Evolutionary conservation across 2,113 vertebrate species (phyloP), one percentile per base, ranked within the genome.

Genomic region (Proterorhinus semilunaris): DNA sequence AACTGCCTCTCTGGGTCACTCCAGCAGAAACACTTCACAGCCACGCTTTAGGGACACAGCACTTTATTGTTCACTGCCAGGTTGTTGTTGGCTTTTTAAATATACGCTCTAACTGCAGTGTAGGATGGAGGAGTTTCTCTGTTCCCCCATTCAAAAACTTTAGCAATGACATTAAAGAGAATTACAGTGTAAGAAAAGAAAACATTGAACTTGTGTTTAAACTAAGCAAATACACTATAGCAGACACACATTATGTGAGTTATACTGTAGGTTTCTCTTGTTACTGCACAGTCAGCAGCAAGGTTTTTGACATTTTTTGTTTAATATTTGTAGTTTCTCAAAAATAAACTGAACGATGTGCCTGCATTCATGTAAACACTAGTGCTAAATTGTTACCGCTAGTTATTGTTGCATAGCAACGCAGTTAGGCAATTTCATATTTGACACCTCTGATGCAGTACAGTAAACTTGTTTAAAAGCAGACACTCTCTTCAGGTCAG

Each of bases 391-490:
- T 42, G 57, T 43, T 66, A 45, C 64, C 12, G 21, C 65, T 61
- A 17, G 69, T 66, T 74, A 68, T 68, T 72, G 79, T 85, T 69
- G 77, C 81, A 71, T 83, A 78, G 84, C 80, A 85, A 83, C 82
- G 13, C 65, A 71, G 75, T 43, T 85, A 21, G n/a, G 63, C 64
- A 72, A 49, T 79, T 66, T 62, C 77, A 51, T 62, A 66, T 67
- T 47, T 75, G 66, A 75, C 62, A 75, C 57, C 36, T 44, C 63
- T 58, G 67, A 70, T 72, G 63, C 68, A 42, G 61, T 65, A 50
- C 47, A 71, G 3, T 57, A 52, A 49, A 46, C 27, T 79, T 48
- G 36, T 69, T 70, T 42, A 71, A 53, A n/a, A 50, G 13, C 7
- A 51, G 61, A 69, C 45, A 36, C 49, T n/a, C 9, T 36, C 58